These are phyloP conservation scores for Amphimallon solstitiale DNA, from an alignment of 2,888 invertebrate genomes.

Conservation along the genomic window DNA sequence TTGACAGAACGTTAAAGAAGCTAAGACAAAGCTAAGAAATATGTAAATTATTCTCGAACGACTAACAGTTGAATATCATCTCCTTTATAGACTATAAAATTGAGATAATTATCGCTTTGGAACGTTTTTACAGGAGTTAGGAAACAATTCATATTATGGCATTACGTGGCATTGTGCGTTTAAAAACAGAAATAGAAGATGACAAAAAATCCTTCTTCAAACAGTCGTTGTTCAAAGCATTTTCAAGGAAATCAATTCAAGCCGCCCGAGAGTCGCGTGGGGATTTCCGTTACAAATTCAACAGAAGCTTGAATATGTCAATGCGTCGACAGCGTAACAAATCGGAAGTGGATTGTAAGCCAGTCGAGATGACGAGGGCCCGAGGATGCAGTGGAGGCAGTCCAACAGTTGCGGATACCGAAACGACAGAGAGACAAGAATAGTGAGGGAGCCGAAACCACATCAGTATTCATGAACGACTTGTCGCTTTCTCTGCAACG, in stretches of 20 bases:
- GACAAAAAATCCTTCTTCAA: neutral
- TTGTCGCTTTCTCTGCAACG: slow-evolving; percentile 48
- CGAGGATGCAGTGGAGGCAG: slow-evolving; percentile 12
- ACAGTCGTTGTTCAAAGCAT: slow-evolving; percentile 1
- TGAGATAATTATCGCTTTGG: no score
- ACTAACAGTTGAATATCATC: no score
- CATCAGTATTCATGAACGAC: slow-evolving; percentile 59
- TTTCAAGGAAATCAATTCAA: slow-evolving; percentile 37
- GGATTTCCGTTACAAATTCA: slow-evolving; percentile 41
- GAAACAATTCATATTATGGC: no score
- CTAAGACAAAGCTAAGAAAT: no score
- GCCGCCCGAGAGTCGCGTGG: slow-evolving; percentile 34
- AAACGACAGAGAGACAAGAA: slow-evolving; percentile 25
- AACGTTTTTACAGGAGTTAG: no score
- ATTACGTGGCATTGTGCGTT: no score
- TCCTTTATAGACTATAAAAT: no score
- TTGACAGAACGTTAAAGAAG: no score
- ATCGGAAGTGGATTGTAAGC: slow-evolving; percentile 56
- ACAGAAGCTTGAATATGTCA: slow-evolving; percentile 49
- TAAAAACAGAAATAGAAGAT: no score
- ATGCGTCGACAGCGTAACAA: slow-evolving; percentile 52
- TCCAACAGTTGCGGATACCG: slow-evolving; percentile 8
- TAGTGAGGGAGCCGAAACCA: slow-evolving; percentile 45
- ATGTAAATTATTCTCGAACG: no score
- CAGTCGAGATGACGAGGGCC: slow-evolving; percentile 53